Evolutionary conservation across 2,888 invertebrate species (phyloP).

Genomic region (Meloe dianella): DNA sequence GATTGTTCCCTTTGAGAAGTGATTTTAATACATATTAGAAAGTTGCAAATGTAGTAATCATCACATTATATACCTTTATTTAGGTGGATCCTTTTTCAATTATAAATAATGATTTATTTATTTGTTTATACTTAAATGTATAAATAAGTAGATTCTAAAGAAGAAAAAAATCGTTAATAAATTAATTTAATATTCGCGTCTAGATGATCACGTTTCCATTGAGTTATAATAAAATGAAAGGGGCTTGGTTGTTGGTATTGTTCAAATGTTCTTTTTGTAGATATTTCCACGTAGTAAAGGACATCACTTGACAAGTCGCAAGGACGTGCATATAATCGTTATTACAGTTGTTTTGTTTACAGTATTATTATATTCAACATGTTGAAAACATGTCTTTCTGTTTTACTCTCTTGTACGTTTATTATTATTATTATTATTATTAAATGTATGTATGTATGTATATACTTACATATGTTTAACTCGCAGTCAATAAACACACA

Average conservation of each 20-base stretch:
- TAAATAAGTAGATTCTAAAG: too few species aligned
- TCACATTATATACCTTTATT: too few species aligned
- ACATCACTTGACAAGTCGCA: constrained; percentile 40
- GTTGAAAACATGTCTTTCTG: neutral
- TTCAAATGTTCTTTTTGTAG: constrained; percentile 29
- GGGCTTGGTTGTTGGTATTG: constrained; percentile 25
- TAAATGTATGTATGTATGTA: neutral
- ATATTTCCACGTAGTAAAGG: constrained; percentile 41
- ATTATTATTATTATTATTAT: neutral
- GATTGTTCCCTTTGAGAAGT: too few species aligned
- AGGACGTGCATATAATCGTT: constrained; percentile 43
- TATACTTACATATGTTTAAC: neutral
- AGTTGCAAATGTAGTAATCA: too few species aligned
- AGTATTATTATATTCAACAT: constrained; percentile 13
- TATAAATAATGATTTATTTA: too few species aligned
- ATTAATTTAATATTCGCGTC: constrained; percentile 10
- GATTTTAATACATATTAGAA: too few species aligned
- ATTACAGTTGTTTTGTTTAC: constrained; percentile 37
- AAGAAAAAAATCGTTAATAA: neutral
- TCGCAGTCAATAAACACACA: neutral
- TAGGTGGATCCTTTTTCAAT: too few species aligned
- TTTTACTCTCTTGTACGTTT: neutral
- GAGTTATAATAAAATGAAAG: neutral
- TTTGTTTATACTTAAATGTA: too few species aligned
- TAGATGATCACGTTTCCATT: constrained; percentile 9